Percentiles rank a stretch among this genome's conserved stretches.
Conservation (phyloP, 2,797 vertebrate genomes). For the Phrynocephalus guinanensis region DNA sequence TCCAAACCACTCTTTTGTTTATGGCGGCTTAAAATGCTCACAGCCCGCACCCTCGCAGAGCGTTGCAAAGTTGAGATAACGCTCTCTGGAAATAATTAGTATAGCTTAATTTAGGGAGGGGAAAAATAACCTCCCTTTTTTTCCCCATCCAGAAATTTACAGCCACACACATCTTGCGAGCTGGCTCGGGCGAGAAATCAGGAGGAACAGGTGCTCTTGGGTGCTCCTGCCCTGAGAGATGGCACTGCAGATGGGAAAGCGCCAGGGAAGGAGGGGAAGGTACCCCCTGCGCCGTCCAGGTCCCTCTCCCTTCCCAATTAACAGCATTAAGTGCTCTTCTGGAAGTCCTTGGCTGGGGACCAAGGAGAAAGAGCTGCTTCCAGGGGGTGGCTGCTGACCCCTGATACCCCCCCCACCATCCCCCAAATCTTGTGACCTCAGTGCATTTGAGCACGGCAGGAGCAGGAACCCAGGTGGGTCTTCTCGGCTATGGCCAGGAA, state of each 20-base stretch:
- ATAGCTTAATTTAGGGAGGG: constrained; percentile 70
- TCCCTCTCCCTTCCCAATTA: constrained; percentile 15
- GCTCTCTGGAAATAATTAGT: constrained; percentile 70
- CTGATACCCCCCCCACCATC: no score
- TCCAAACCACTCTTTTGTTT: constrained; percentile 77
- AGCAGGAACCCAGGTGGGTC: no score
- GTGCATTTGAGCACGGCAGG: background rate
- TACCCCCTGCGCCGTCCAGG: background rate
- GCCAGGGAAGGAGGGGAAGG: background rate
- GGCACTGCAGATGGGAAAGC: constrained; percentile 49
- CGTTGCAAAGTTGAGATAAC: constrained; percentile 71
- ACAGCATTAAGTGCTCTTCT: background rate
- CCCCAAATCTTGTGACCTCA: background rate
- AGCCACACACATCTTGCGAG: constrained; percentile 50
- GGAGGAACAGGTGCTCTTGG: constrained; percentile 63
- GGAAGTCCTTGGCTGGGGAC: background rate
- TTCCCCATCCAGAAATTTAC: constrained; percentile 66
- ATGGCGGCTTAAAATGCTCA: constrained; percentile 70
- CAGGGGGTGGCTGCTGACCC: background rate
- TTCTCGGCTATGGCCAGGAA: background rate
- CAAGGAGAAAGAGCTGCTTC: background rate
- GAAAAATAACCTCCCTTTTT: constrained; percentile 64
- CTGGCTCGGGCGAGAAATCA: constrained; percentile 63
- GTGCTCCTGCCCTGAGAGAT: constrained; percentile 50
- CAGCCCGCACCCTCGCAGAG: constrained; percentile 66